Conservation (phyloP, 2,797 vertebrate species). For the Catharus ustulatus region DNA sequence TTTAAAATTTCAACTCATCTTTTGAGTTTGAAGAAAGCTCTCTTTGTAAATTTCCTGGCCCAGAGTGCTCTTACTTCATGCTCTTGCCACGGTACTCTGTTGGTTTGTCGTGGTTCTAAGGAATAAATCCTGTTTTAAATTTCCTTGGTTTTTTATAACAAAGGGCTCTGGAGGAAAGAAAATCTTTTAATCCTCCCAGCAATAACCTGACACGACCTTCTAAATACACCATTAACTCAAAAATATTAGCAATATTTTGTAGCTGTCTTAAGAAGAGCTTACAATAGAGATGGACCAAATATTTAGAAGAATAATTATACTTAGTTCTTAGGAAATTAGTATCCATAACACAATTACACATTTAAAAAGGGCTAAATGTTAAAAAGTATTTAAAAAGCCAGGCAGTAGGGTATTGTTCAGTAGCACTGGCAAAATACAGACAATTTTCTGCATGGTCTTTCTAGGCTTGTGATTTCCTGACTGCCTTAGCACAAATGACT, state of each 20-base stretch:
- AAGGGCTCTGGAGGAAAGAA: conserved; percentile 70
- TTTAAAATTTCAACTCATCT: conserved; percentile 69
- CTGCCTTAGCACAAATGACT: not conserved
- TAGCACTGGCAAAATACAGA: conserved; percentile 32
- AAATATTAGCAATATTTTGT: conserved; percentile 66
- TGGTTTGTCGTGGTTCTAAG: conserved; percentile 67
- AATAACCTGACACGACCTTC: conserved; percentile 77
- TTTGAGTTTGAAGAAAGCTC: conserved; percentile 64
- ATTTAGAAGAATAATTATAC: conserved; percentile 10
- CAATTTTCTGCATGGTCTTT: conserved; percentile 41
- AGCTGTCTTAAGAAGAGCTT: conserved; percentile 45
- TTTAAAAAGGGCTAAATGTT: conserved; percentile 43
- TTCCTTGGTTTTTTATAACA: conserved; percentile 76
- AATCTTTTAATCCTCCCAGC: conserved; percentile 74
- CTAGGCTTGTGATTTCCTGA: conserved; percentile 53
- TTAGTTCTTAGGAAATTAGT: not conserved
- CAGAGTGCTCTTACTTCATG: conserved; percentile 67
- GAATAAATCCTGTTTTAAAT: conserved; percentile 81
- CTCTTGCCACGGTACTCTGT: conserved; percentile 60
- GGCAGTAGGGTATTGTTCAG: conserved; percentile 43
- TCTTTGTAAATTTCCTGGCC: conserved; percentile 72
- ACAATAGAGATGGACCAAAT: conserved; percentile 33
- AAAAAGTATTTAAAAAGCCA: conserved; percentile 28
- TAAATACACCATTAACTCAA: conserved; percentile 57
- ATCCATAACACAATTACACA: conserved; percentile 44